Evolutionary conservation across 2,888 invertebrate species (phyloP).

Genomic region (Homarus gammarus): DNA sequence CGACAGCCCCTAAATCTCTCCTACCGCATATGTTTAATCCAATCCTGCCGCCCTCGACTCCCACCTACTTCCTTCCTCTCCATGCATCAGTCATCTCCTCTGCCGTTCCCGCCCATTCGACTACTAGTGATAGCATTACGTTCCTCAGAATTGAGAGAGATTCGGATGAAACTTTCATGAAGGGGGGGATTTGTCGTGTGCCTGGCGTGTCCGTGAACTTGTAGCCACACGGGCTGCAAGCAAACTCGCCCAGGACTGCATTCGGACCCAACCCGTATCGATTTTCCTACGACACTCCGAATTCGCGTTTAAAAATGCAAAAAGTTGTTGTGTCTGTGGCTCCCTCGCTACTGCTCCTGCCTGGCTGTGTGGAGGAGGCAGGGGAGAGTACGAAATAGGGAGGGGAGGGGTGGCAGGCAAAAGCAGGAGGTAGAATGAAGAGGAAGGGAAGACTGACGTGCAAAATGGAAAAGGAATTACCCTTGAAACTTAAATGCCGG

Average conservation of each 20-base stretch:
- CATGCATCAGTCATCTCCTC: background rate
- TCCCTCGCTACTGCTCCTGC: background rate
- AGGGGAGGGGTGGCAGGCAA: background rate
- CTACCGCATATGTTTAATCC: background rate
- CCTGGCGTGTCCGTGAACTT: too few relatives aligned
- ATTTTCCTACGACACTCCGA: constrained; percentile 9
- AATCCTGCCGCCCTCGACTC: background rate
- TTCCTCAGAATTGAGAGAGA: constrained; percentile 3
- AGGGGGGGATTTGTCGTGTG: background rate
- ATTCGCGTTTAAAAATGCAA: background rate
- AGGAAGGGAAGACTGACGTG: too few relatives aligned
- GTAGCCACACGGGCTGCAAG: too few relatives aligned
- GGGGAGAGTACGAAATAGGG: too few relatives aligned
- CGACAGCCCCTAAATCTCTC: background rate
- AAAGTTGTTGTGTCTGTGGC: background rate
- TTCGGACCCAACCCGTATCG: constrained; percentile 47
- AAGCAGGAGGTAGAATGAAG: background rate
- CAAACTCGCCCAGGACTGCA: constrained; percentile 11
- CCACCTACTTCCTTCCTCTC: background rate
- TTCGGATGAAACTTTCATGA: background rate
- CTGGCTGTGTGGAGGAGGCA: background rate
- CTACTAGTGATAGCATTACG: background rate
- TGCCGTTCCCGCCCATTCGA: constrained; percentile 18
- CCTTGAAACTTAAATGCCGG: background rate
- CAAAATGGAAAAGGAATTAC: too few relatives aligned